Evolutionary conservation across 2,888 invertebrate species (phyloP), one percentile per base, ranked within the genome.

Genomic region (Nymphalis c-album): DNA sequence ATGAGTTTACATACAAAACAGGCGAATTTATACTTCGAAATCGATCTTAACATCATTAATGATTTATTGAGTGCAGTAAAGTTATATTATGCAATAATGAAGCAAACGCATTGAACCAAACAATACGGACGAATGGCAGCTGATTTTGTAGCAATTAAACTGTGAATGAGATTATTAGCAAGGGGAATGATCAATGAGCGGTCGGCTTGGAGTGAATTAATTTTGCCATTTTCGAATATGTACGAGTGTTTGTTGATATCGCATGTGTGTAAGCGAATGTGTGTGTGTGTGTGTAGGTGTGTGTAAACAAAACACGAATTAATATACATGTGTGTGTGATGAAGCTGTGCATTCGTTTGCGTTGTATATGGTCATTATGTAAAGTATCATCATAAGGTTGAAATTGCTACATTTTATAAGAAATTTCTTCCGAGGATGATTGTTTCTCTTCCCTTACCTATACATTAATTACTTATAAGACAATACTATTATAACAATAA

Each of bases 71-170:
- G 50, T 55, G 55, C 60, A 50, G 35, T 51, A 65, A 71, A 18
- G 59, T 61, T 67, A 58, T 67, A 64, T 60, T 47, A 51, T 63
- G 65, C 63, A 67, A 58, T 70, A 63, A 70, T 66, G 55, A 58
- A 55, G 62, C 64, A 60, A 60, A 71, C 46, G 67, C 69, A 68
- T 53, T 48, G 66, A 59, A 61, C 68, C 64, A 50, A 61, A 66
- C 65, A 67, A 55, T 67, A 64, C 55, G 64, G 64, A 77, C 77
- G 81, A 81, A 83, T 79, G 80, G 78, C 78, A 78, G 77, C 79
- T 81, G 81, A 83, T 85, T 83, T 80, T 74, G 78, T 79, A 80
- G 77, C 78, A 82, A 84, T 84, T 83, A 82, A 79, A 78, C 77
- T 76, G 79, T 65, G 69, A 73, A 74, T 69, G 71, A 74, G 77